These are phyloP conservation scores for Asteroscopus sphinx DNA, from an alignment of 2,888 invertebrate genomes.

Conservation along the genomic window DNA sequence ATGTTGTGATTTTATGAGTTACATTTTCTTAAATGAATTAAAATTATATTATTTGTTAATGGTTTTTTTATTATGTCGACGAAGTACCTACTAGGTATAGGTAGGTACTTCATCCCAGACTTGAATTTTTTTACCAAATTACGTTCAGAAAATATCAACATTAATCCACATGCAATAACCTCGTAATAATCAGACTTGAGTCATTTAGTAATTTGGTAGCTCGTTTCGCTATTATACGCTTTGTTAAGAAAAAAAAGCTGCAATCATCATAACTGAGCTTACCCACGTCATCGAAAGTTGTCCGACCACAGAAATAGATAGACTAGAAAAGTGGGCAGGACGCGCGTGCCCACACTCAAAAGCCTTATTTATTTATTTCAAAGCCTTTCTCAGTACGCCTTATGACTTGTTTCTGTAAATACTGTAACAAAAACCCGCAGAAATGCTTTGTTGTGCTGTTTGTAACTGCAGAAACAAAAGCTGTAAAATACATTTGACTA, in stretches of 20 bases:
- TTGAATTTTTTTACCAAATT: background rate
- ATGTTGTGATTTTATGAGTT: slow-evolving; percentile 80
- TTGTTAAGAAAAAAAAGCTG: slow-evolving; percentile 57
- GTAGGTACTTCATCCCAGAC: background rate
- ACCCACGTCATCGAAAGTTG: slow-evolving; percentile 62
- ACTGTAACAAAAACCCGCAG: too few species aligned
- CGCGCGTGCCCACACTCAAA: too few species aligned
- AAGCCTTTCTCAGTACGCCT: too few species aligned
- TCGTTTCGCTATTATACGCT: slow-evolving; percentile 26
- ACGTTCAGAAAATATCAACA: background rate
- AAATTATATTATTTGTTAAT: slow-evolving; percentile 83
- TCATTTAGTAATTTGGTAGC: slow-evolving; percentile 27
- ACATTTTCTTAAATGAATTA: slow-evolving; percentile 71
- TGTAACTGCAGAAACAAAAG: too few species aligned
- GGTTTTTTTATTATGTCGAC: slow-evolving; percentile 34
- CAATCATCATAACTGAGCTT: slow-evolving; percentile 72
- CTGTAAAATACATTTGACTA: too few species aligned
- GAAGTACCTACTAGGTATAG: background rate
- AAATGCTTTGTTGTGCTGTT: too few species aligned
- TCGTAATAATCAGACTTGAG: slow-evolving; percentile 17
- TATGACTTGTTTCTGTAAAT: too few species aligned
- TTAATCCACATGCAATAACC: slow-evolving; percentile 6
- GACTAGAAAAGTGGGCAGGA: too few species aligned
- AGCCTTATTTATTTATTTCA: too few species aligned
- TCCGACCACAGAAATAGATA: slow-evolving; percentile 54